Conservation (phyloP, 2,113 vertebrate genomes). For the Oncorhynchus masou region DNA sequence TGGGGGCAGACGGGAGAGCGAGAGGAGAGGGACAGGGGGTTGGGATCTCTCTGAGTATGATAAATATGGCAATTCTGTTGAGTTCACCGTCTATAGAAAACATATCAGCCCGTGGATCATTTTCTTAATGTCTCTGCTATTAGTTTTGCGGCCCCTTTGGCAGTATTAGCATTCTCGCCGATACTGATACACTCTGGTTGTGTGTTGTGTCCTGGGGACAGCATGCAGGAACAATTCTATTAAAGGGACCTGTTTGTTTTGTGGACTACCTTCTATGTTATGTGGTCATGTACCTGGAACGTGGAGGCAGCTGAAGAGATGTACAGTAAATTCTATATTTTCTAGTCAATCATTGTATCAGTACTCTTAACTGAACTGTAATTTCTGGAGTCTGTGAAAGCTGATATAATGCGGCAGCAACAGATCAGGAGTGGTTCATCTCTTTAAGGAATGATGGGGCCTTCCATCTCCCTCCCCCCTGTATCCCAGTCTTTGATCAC, state of each 20-base stretch:
- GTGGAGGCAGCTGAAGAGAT: constrained; percentile 3
- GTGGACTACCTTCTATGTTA: constrained; percentile 52
- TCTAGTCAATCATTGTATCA: not conserved
- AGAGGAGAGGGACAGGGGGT: not conserved
- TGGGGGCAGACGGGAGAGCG: not conserved
- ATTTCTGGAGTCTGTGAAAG: no score
- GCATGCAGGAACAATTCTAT: constrained; percentile 66
- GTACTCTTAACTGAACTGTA: not conserved
- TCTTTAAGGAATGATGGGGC: not conserved
- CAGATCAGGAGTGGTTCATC: constrained; percentile 17
- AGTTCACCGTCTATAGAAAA: constrained; percentile 71
- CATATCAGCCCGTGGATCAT: constrained; percentile 74
- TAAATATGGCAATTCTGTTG: constrained; percentile 76
- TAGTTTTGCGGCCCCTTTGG: constrained; percentile 71
- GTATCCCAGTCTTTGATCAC: constrained; percentile 69
- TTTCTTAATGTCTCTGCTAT: constrained; percentile 73
- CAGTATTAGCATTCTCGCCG: constrained; percentile 70
- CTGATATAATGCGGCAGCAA: not conserved
- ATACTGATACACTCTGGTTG: constrained; percentile 63
- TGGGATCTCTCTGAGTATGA: constrained; percentile 64
- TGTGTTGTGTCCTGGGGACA: constrained; percentile 57
- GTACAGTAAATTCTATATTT: constrained; percentile 2
- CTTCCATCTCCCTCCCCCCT: not conserved
- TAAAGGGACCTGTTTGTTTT: constrained; percentile 68
- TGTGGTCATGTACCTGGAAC: not conserved